phyloP scores from a whole-genome alignment of 1,140 invertebrate species.

The Dysdera silvatica region DNA sequence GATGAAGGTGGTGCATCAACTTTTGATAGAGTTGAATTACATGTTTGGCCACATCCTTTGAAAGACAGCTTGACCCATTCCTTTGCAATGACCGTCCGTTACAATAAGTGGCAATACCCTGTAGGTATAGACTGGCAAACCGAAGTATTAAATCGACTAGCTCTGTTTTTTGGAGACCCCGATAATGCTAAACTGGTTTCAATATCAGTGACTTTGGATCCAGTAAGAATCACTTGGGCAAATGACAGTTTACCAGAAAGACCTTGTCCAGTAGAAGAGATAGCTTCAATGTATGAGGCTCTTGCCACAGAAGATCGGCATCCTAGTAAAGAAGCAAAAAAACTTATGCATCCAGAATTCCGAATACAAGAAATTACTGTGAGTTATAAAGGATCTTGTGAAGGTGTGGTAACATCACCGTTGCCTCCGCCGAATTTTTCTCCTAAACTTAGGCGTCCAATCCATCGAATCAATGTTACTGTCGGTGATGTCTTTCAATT shows the following conservation, averaged over 20 bases:
- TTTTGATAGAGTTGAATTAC: conserved; percentile 62
- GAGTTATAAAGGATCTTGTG: conserved; percentile 28
- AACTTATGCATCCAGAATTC: conserved; percentile 33
- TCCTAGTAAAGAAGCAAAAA: conserved; percentile 32
- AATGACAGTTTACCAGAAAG: conserved; percentile 70
- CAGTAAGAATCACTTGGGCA: conserved; percentile 57
- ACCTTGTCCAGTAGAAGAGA: conserved; percentile 43
- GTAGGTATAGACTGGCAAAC: conserved; percentile 52
- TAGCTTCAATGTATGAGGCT: conserved; percentile 53
- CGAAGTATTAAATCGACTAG: conserved; percentile 57
- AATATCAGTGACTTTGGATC: conserved; percentile 50
- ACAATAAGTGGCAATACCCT: conserved; percentile 49
- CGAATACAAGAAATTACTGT: conserved; percentile 32
- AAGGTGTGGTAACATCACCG: conserved; percentile 24
- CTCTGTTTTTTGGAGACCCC: conserved; percentile 58
- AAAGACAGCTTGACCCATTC: conserved; percentile 70
- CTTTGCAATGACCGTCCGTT: conserved; percentile 59
- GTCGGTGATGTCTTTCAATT: conserved; percentile 67
- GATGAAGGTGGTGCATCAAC: conserved; percentile 63
- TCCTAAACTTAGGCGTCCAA: conserved; percentile 67
- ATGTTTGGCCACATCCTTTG: conserved; percentile 65
- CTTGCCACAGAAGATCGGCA: conserved; percentile 34
- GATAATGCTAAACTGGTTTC: conserved; percentile 62
- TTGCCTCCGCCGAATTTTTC: conserved; percentile 51
- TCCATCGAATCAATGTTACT: conserved; percentile 69